phyloP scores from a whole-genome alignment of 1,140 invertebrate genomes.

The Drosophila insularis region DNA sequence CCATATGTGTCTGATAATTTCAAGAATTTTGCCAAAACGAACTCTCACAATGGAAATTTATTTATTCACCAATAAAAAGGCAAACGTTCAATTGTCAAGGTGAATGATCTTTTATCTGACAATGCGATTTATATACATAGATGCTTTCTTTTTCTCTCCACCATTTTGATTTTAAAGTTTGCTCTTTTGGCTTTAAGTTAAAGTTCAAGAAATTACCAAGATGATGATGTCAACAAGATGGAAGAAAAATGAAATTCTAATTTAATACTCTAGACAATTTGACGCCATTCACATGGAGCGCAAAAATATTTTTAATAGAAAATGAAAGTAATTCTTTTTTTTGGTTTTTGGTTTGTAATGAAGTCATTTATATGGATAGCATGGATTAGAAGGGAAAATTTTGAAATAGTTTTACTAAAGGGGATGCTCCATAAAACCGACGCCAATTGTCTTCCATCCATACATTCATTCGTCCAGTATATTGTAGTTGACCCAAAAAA shows the following conservation, averaged over 20 bases:
- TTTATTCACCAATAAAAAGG: neutral
- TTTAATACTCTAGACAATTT: conserved; percentile 22
- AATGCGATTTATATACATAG: no score
- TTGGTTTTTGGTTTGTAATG: conserved; percentile 45
- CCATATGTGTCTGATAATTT: conserved; percentile 21
- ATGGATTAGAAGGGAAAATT: conserved; percentile 43
- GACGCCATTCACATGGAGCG: conserved; percentile 29
- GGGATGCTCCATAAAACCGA: conserved; percentile 37
- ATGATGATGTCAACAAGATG: conserved; percentile 41
- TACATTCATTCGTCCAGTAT: neutral
- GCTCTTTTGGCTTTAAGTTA: no score
- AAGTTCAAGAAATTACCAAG: neutral
- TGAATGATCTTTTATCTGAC: conserved; percentile 17
- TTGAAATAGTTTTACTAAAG: conserved; percentile 11
- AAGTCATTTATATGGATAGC: conserved; percentile 73
- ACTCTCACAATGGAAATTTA: conserved; percentile 8
- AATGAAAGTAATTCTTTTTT: conserved; percentile 11
- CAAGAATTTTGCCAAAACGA: conserved; percentile 24
- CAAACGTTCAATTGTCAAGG: conserved; percentile 6
- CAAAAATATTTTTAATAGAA: conserved; percentile 47
- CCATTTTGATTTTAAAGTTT: no score
- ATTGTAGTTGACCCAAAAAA: conserved; percentile 3
- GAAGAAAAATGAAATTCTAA: conserved; percentile 4
- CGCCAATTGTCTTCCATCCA: conserved; percentile 48
- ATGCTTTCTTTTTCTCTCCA: no score